These are phyloP conservation scores for Stictocephala bisonia DNA, from an alignment of 2,888 invertebrate genomes.

Conservation along the genomic window DNA sequence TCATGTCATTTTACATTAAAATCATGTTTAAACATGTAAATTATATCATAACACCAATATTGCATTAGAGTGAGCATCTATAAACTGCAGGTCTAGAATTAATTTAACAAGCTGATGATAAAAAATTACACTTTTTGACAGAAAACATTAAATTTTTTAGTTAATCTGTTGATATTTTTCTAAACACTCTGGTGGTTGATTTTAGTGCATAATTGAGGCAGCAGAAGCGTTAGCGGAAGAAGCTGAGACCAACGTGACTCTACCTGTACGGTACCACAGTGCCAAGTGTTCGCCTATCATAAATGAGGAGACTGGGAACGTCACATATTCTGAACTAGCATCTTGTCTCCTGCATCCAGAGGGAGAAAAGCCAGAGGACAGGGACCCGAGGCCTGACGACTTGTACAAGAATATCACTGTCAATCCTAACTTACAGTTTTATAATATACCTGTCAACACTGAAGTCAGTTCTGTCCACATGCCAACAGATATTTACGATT, in stretches of 20 bases:
- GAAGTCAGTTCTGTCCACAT: constrained; percentile 90
- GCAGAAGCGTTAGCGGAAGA: constrained; percentile 21
- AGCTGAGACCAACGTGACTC: constrained; percentile 15
- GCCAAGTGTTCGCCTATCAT: constrained; percentile 19
- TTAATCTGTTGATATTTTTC: too few species aligned
- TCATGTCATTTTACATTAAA: too few species aligned
- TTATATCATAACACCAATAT: too few species aligned
- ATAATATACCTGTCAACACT: constrained; percentile 84
- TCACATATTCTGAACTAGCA: background rate
- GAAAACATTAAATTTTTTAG: too few species aligned
- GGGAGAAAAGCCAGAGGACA: background rate
- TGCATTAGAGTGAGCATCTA: too few species aligned
- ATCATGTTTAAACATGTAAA: too few species aligned
- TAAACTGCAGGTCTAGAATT: too few species aligned
- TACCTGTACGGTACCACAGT: constrained; percentile 15
- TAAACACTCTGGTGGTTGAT: too few species aligned
- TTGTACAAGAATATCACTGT: constrained; percentile 61
- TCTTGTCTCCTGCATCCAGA: too few species aligned
- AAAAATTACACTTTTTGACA: too few species aligned
- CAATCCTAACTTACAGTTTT: constrained; percentile 84
- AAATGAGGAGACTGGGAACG: constrained; percentile 13
- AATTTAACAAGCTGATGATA: too few species aligned
- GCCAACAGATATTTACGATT: constrained; percentile 92
- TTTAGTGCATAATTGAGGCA: constrained; percentile 31
- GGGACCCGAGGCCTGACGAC: constrained; percentile 1